Percentiles rank a stretch among this genome's conserved stretches.
phyloP scores from a whole-genome alignment of 2,888 invertebrate species.

The Neuroscelio doddi region DNA sequence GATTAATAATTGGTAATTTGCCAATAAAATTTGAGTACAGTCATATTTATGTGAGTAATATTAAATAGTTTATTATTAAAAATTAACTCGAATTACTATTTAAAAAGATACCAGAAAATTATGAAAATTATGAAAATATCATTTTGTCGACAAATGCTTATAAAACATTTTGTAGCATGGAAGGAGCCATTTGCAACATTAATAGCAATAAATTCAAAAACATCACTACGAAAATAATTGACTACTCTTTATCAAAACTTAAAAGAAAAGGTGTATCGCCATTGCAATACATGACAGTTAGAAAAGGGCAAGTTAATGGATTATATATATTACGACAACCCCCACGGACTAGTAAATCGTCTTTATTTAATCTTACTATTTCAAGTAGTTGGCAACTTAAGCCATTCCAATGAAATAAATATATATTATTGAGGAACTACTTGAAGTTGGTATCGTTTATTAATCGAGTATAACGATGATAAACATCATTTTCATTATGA shows the following conservation, averaged over 20 bases:
- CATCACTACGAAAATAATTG: no score
- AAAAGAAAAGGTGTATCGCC: not conserved
- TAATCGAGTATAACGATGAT: conserved; percentile 7
- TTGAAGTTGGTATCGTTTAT: conserved; percentile 41
- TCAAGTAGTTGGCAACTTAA: conserved; percentile 36
- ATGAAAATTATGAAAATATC: conserved; percentile 22
- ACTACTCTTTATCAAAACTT: not conserved
- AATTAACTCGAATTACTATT: conserved; percentile 42
- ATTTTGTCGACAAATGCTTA: conserved; percentile 36
- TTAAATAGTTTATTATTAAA: conserved; percentile 16
- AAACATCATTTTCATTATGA: conserved; percentile 11
- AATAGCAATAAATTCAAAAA: conserved; percentile 13
- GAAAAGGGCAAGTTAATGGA: conserved; percentile 3
- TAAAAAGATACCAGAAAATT: conserved; percentile 24
- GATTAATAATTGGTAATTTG: conserved; percentile 33
- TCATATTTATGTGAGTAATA: conserved; percentile 11
- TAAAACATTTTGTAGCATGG: conserved; percentile 28
- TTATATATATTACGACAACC: conserved; percentile 44
- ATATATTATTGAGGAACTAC: conserved; percentile 41
- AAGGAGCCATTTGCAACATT: conserved; percentile 11
- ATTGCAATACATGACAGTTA: not conserved
- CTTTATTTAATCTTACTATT: conserved; percentile 35
- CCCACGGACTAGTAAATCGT: conserved; percentile 43
- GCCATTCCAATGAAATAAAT: conserved; percentile 37
- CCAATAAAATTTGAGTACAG: conserved; percentile 21